Evolutionary conservation across 2,797 vertebrate genomes (phyloP).

Genomic region (Cyclopterus lumpus): DNA sequence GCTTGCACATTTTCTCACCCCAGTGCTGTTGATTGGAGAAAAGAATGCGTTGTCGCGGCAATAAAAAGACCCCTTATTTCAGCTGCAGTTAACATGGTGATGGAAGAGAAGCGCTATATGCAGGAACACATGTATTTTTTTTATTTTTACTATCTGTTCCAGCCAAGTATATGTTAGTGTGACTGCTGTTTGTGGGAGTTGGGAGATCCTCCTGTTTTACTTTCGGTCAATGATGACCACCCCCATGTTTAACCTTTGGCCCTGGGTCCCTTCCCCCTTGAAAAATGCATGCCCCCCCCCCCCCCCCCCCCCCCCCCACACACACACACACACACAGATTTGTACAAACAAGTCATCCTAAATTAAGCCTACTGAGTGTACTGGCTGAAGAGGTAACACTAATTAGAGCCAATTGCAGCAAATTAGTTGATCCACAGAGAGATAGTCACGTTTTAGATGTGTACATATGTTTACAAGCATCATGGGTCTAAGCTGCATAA

Average conservation of each 20-base stretch:
- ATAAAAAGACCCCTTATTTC: slow-evolving; percentile 71
- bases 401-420: slow-evolving; percentile 77
- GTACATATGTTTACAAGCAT: slow-evolving; percentile 47
- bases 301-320: slow-evolving; percentile 14
- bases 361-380: slow-evolving; percentile 63
- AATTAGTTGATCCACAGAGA: slow-evolving; percentile 71
- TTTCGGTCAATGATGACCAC: slow-evolving; percentile 85
- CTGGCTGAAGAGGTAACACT: slow-evolving; percentile 76
- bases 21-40: slow-evolving; percentile 85
- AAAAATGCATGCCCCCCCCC: slow-evolving; percentile 56
- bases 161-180: slow-evolving; percentile 36
- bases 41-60: slow-evolving; percentile 76
- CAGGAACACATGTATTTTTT: slow-evolving; percentile 31
- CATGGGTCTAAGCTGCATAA: slow-evolving; percentile 38
- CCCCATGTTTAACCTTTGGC: slow-evolving; percentile 80
- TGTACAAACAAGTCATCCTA: slow-evolving; percentile 64
- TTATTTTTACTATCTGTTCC: slow-evolving; percentile 9
- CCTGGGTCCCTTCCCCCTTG: slow-evolving; percentile 75
- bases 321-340: slow-evolving; percentile 38
- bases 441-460: slow-evolving; percentile 55
- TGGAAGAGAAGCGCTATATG: slow-evolving; percentile 14
- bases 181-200: slow-evolving; percentile 66
- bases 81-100: slow-evolving; percentile 46
- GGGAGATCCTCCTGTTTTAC: slow-evolving; percentile 81
- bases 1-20: slow-evolving; percentile 86